Base-by-base conservation (phyloP, 2,888 invertebrate genomes). In the Crossocerus cetratus region DNA sequence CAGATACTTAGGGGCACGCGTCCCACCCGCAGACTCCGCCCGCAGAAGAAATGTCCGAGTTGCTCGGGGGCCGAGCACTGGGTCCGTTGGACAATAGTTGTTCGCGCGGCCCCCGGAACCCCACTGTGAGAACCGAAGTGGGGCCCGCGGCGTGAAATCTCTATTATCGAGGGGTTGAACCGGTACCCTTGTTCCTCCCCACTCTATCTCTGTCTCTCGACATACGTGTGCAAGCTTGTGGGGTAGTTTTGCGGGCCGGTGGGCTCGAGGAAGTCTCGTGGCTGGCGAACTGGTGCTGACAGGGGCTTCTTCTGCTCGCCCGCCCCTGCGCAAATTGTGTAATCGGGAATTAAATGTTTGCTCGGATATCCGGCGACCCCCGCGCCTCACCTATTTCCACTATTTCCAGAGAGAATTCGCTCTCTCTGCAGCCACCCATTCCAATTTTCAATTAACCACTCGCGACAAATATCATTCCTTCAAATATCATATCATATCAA, bases 1-100 rank as follows among this genome's bases (percentile, higher is more conserved):
- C 90, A 90, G 90, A 90, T 89, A 90, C 90, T 90, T 90, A 90
- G 84, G 81, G 88, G 86, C 90, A 90, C 90, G 89, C 89, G 90
- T 73, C 65, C 22, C 53, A 18, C 73, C 55, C 76, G 32, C 32
- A 32, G 8, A 56, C 61, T 22, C n/a, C 14, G 18, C 11, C 0
- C 13, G 13, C 58, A 3, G 69, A 0, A 13, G 45, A 70, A 65
- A 61, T 80, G 80, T 61, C 80, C 60, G 2, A 8, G 0, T 3
- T 16, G 4, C 2, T 14, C 13, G 3, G 3, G 0, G n/a, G 14
- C 0, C 8, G 0, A 0, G 2, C 2, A 5, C 1, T 13, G 3
- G 0, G 3, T 5, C 2, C 14, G 11, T 23, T 16, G 80, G 88
- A 77, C 88, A 87, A 87, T 83, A 77, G 49, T 67, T 83, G 65